phyloP scores from a whole-genome alignment of 2,797 vertebrate genomes.

The Percopsis omiscomaycus region DNA sequence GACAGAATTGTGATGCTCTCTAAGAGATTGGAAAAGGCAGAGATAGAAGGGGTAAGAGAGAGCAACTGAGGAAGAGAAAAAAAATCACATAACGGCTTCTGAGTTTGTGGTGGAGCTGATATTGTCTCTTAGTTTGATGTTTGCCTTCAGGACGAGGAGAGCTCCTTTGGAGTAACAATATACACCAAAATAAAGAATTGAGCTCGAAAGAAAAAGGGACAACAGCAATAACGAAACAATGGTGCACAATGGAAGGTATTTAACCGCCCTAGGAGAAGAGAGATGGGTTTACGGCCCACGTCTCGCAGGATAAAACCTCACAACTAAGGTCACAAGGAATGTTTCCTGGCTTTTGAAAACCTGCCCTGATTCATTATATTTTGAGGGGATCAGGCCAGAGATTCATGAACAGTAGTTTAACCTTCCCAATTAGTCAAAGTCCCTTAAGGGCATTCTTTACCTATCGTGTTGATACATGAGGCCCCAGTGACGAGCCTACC shows the following conservation, averaged over 20 bases:
- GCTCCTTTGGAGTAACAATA: slow-evolving; percentile 81
- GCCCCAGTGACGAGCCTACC: slow-evolving; percentile 73
- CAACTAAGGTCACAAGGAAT: slow-evolving; percentile 74
- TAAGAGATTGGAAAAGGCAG: slow-evolving; percentile 45
- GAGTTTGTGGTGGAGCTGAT: slow-evolving; percentile 79
- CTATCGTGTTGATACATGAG: slow-evolving; percentile 77
- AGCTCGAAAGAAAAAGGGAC: slow-evolving; percentile 82
- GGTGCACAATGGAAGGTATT: slow-evolving; percentile 82
- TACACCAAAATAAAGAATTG: slow-evolving; percentile 86
- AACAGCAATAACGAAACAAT: slow-evolving; percentile 86
- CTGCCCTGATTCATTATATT: slow-evolving; percentile 78
- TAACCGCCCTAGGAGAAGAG: slow-evolving; percentile 80
- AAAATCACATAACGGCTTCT: slow-evolving; percentile 73
- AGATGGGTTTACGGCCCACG: slow-evolving; percentile 79
- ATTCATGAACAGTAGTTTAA: slow-evolving; percentile 77
- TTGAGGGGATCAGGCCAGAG: slow-evolving; percentile 73
- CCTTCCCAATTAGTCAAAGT: slow-evolving; percentile 83
- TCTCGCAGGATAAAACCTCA: slow-evolving; percentile 73
- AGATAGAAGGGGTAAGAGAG: slow-evolving; percentile 38
- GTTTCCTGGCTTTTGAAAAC: slow-evolving; percentile 77
- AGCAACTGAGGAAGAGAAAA: slow-evolving; percentile 13
- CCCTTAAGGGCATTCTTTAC: slow-evolving; percentile 74
- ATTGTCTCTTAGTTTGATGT: slow-evolving; percentile 81
- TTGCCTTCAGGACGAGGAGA: slow-evolving; percentile 80
- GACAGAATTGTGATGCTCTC: slow-evolving; percentile 60